Base-by-base conservation (phyloP, 1,140 invertebrate genomes). In the Zeugodacus cucurbitae region DNA sequence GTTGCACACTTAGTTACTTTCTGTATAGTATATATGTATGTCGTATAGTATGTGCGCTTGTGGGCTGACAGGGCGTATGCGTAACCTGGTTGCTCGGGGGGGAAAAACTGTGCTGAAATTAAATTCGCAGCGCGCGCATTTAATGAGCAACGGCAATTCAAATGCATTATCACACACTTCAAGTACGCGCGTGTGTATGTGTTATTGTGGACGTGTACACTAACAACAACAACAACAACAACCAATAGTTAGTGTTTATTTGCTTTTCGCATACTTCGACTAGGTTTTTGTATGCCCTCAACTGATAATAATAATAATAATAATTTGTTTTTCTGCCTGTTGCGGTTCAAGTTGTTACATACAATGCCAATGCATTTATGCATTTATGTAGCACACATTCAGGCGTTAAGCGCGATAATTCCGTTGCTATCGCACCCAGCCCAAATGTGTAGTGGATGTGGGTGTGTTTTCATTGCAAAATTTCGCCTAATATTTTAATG, bases 231-330 rank as follows among this genome's bases (percentile, higher is more conserved):
- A n/a, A n/a, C 11, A 54, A 54, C 48, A n/a, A n/a, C 17, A 3
- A 0, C 14, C 48, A 20, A 17, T 54, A n/a, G n/a, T n/a, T n/a
- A n/a, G 48, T 54, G 14, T 11, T 54, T 54, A 17, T 17, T 54
- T 54, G 48, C 48, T 54, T 20, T 54, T n/a, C 8, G n/a, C 44
- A 22, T 82, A n/a, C 74, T 82, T 48, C 26, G 48, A 82, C 48
- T 82, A 14, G 34, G 74, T 82, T 82, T 54, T 82, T 48, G 74
- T 48, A 48, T 82, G 74, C n/a, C n/a, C n/a, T 26, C 34, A 4
- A 48, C 74, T 82, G 74, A 82, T 48, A 82, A 82, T 82, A 48
- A 82, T 82, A 82, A 82, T 41, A 48, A 82, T 82, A 82, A 82
- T 82, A 26, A 82, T 48, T 82, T 82, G 41, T 82, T 82, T 44